Evolutionary conservation across 1,140 invertebrate species (phyloP).

Genomic region (Carposina sasakii): DNA sequence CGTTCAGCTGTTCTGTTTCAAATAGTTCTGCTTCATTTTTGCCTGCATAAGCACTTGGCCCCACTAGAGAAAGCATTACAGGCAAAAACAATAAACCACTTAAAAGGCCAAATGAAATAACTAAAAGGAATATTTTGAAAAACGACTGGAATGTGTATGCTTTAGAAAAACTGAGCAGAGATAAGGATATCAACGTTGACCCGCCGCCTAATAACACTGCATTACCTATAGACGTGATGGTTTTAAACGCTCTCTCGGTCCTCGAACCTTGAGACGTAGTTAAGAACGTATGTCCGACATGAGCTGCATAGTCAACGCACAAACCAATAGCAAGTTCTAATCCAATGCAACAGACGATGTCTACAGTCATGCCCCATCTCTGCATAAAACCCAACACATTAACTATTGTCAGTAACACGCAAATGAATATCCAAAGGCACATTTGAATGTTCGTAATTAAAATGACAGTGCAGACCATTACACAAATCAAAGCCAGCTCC

Average conservation of each 20-base stretch:
- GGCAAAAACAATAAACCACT: conserved; percentile 85
- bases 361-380: conserved; percentile 86
- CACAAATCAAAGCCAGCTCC: conserved; percentile 83
- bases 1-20: conserved; percentile 49
- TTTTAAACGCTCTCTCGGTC: conserved; percentile 76
- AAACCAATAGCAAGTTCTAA: conserved; percentile 90
- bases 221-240: conserved; percentile 83
- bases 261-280: conserved; percentile 71
- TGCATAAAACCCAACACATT: conserved; percentile 89
- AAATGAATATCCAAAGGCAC: conserved; percentile 85
- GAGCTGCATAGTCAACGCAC: conserved; percentile 91
- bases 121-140: conserved; percentile 86
- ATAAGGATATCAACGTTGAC: conserved; percentile 85
- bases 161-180: conserved; percentile 79
- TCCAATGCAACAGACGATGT: conserved; percentile 89
- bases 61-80: conserved; percentile 82
- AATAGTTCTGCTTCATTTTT: conserved; percentile 25
- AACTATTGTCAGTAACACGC: conserved; percentile 83
- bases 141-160: conserved; percentile 88
- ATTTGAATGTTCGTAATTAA: conserved; percentile 87
- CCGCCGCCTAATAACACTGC: conserved; percentile 88
- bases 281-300: conserved; percentile 89
- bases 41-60: conserved; percentile 72
- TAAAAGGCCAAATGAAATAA: conserved; percentile 83
- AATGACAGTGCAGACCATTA: conserved; percentile 85